Conservation (phyloP, 2,888 invertebrate species). For the Ennomos quercinarius region DNA sequence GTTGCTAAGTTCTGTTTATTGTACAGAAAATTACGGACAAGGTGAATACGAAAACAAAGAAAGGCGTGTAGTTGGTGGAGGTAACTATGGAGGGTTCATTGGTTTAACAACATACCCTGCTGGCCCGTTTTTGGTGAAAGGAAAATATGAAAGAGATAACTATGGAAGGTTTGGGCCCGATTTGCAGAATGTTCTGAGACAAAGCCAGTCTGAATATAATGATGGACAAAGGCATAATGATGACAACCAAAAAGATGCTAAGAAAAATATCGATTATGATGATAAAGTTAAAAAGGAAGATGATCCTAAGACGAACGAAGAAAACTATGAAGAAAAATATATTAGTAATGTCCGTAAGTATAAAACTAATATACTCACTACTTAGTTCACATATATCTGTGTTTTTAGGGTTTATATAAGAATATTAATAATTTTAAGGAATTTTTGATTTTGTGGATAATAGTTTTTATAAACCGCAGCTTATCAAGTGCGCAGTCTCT, state of each 20-base stretch:
- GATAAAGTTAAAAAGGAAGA: background rate
- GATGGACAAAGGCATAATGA: background rate
- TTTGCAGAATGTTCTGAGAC: background rate
- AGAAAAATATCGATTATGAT: background rate
- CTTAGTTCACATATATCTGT: too few relatives aligned
- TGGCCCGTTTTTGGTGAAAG: conserved; percentile 21
- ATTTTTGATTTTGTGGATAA: too few relatives aligned
- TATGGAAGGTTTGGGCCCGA: background rate
- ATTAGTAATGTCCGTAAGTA: conserved; percentile 1
- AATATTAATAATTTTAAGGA: too few relatives aligned
- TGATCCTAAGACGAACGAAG: background rate
- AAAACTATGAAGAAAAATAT: background rate
- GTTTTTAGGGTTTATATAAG: too few relatives aligned
- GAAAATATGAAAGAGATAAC: conserved; percentile 15
- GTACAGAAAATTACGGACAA: conserved; percentile 10
- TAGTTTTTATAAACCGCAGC: too few relatives aligned
- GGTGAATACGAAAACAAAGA: conserved; percentile 3
- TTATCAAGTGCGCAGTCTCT: too few relatives aligned
- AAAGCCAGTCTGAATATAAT: background rate
- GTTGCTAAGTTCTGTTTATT: conserved; percentile 5
- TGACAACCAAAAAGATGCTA: background rate
- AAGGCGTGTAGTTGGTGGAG: conserved; percentile 16
- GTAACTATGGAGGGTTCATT: conserved; percentile 22
- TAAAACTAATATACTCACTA: too few relatives aligned
- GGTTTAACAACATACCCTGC: conserved; percentile 20